Conservation (phyloP, 2,113 vertebrate species). For the Chloropsis cyanopogon region DNA sequence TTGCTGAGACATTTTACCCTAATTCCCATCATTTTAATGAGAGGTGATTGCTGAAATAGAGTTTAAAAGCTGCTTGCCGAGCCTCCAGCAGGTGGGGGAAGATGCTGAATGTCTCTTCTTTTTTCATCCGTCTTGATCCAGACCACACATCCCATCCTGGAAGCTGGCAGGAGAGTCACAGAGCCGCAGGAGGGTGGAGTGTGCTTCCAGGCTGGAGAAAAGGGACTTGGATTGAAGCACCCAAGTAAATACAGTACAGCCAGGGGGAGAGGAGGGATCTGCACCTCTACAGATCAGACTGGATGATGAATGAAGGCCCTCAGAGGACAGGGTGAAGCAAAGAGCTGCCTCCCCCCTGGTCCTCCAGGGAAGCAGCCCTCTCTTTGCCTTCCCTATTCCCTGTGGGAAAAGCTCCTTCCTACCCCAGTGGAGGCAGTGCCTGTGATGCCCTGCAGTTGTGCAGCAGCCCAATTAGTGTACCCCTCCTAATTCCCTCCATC, state of each 20-base stretch:
- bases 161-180: background rate
- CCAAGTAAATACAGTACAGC: background rate
- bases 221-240: background rate
- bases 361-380: background rate
- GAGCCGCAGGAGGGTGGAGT: background rate
- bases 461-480: background rate
- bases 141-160: rapidly evolving
- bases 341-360: background rate
- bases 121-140: rapidly evolving
- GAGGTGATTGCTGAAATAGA: background rate
- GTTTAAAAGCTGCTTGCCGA: background rate
- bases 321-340: background rate
- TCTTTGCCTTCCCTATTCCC: background rate
- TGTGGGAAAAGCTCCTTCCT: background rate
- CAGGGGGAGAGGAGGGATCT: background rate
- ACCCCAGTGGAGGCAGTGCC: background rate
- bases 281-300: background rate
- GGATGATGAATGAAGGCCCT: background rate
- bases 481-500: background rate
- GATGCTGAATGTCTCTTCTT: background rate
- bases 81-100: rapidly evolving
- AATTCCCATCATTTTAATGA: background rate
- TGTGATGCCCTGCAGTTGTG: background rate
- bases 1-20: background rate
- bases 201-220: background rate